These are phyloP conservation scores for Ptychochromis oligacanthus DNA, from an alignment of 2,113 vertebrate species.

Conservation along the genomic window DNA sequence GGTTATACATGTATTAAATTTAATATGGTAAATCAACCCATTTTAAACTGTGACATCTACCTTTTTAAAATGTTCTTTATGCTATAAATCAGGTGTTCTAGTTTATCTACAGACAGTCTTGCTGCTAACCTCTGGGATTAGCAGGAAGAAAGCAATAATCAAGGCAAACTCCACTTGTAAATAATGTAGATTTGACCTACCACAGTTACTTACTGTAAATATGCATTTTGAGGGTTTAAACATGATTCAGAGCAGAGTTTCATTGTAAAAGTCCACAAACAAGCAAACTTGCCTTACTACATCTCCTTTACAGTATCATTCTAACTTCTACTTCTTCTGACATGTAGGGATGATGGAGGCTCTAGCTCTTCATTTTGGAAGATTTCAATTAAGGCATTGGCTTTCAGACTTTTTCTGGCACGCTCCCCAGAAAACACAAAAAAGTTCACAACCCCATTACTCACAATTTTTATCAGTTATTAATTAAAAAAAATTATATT, in stretches of 20 bases:
- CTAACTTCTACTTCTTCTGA: neutral
- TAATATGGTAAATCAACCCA: neutral
- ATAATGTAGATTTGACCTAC: neutral
- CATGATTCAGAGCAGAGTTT: neutral
- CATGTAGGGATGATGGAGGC: neutral
- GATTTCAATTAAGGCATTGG: neutral
- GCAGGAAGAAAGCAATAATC: neutral
- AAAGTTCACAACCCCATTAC: neutral
- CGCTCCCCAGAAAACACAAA: neutral
- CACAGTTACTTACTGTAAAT: neutral
- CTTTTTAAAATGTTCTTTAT: neutral
- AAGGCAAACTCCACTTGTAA: conserved; percentile 13
- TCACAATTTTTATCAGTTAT: neutral
- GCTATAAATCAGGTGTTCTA: neutral
- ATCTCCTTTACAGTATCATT: accelerated
- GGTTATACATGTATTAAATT: neutral
- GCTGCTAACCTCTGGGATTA: neutral
- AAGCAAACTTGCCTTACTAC: neutral
- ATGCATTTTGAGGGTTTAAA: neutral
- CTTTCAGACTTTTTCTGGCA: neutral
- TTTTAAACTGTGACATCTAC: neutral
- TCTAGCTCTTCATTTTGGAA: neutral
- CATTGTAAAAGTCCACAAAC: neutral
- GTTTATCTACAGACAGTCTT: neutral
- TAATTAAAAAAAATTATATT: too few species aligned